phyloP scores from a whole-genome alignment of 2,113 vertebrate species.

The Ariopsis seemanni region DNA sequence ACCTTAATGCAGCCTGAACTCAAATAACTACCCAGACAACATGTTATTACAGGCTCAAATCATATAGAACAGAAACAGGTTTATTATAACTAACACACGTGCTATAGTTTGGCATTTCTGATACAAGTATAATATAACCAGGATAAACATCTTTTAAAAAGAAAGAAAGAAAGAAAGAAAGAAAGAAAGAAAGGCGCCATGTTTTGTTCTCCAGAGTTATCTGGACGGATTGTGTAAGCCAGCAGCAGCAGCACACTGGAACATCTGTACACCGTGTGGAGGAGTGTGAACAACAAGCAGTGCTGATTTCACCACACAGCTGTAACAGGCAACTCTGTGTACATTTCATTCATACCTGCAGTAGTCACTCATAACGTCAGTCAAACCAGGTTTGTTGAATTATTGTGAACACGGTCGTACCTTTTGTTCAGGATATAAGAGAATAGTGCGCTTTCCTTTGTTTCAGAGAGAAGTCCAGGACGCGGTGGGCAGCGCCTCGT shows the following conservation, averaged over 20 bases:
- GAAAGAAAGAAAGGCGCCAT: background rate
- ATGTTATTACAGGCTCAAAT: background rate
- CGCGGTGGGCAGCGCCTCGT: slow-evolving; percentile 42
- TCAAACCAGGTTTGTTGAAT: background rate
- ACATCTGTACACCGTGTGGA: background rate
- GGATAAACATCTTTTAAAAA: background rate
- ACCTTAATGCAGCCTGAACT: slow-evolving; percentile 12
- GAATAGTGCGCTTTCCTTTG: slow-evolving; percentile 63
- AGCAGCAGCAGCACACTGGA: background rate
- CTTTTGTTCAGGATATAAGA: slow-evolving; percentile 66
- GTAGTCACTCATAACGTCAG: background rate
- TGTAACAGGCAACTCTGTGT: background rate
- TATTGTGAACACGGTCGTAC: slow-evolving; percentile 50
- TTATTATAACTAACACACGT: background rate
- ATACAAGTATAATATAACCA: no score
- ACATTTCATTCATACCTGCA: background rate
- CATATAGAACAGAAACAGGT: background rate
- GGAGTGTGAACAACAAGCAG: background rate
- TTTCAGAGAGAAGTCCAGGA: slow-evolving; percentile 65
- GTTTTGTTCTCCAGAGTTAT: background rate
- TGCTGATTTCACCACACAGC: slow-evolving; percentile 8
- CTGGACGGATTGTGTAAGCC: background rate
- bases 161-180: background rate
- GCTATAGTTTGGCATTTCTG: background rate
- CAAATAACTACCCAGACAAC: background rate